A percentile compares a stretch with the other conserved stretches of the same genome.
phyloP scores from a whole-genome alignment of 2,888 invertebrate species.

The Cristatella mucedo region DNA sequence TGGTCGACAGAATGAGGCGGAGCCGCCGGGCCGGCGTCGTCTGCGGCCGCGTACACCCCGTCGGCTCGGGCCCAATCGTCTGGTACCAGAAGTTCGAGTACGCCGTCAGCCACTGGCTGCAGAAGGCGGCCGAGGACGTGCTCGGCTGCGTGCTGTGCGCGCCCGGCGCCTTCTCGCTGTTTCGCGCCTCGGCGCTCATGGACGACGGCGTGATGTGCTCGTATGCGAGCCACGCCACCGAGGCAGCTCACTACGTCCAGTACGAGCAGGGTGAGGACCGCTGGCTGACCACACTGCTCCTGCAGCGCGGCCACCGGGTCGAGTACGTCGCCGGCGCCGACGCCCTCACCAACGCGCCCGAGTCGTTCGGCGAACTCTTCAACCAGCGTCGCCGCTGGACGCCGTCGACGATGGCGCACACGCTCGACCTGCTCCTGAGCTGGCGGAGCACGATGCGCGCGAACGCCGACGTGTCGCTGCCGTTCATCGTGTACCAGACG shows the following conservation, averaged over 20 bases:
- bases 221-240: slow-evolving; percentile 56
- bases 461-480: slow-evolving; percentile 30
- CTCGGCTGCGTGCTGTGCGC: slow-evolving; percentile 90
- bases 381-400: slow-evolving; percentile 34
- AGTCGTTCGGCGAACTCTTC: slow-evolving; percentile 34
- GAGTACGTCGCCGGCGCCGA: slow-evolving; percentile 34
- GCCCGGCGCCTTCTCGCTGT: slow-evolving; percentile 78
- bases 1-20: slow-evolving; percentile 95
- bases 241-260: slow-evolving; percentile 70
- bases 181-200: slow-evolving; percentile 72
- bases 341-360: slow-evolving; percentile 30
- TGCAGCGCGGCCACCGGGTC: slow-evolving; percentile 31
- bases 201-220: slow-evolving; percentile 73
- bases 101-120: slow-evolving; percentile 98
- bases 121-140: slow-evolving; percentile 98
- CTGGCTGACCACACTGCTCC: slow-evolving; percentile 32
- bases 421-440: slow-evolving; percentile 28
- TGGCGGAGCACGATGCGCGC: slow-evolving; percentile 24
- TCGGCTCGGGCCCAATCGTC: slow-evolving; percentile 89
- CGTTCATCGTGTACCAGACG: slow-evolving; percentile 28
- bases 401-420: slow-evolving; percentile 33
- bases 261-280: slow-evolving; percentile 56
- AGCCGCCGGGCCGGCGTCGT: slow-evolving; percentile 90
- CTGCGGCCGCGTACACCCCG: slow-evolving; percentile 93
- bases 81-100: slow-evolving; percentile 99